Evolutionary conservation across 1,140 invertebrate genomes (phyloP), one percentile per base, ranked within the genome.

Genomic region (Drosophila santomea): DNA sequence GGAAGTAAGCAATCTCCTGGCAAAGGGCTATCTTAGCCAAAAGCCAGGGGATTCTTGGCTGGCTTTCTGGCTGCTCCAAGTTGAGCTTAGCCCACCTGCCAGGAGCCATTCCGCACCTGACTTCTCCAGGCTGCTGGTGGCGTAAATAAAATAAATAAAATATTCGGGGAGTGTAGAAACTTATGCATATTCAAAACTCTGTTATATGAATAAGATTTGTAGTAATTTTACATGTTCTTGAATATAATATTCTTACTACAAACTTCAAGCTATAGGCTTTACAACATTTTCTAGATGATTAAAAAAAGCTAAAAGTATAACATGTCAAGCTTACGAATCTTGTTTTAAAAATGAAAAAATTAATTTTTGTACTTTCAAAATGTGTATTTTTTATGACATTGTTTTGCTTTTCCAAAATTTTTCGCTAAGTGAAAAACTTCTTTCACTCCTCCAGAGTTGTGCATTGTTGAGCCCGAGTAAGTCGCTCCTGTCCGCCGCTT

Each of bases 401-500:
- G 17, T 17, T 17, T 17, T 17, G 17, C 17, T 17, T 17, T 17
- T 1, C 17, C 17, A 17, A 17, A n/a, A 1, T n/a, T 32, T 63
- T 63, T 38, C 36, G 48, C 11, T 1, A 6, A 23, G 63, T 66
- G 14, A 1, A 8, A 15, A 41, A 66, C 32, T 64, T 67, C 25
- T 41, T 64, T 50, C 44, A 17, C 60, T n/a, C 36, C 36, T 60
- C 35, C 10, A 51, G 44, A 51, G 44, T 41, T 64, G 63, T 67
- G 63, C 61, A 66, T 67, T 66, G 64, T 60, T 67, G 64, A 15
- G 39, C 39, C 20, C 6, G 48, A 39, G 28, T 41, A 57, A 44
- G 69, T 55, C 35, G 48, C 60, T 66, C 25, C 71, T 55, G 63
- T 41, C 54, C 36, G 74, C 12, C 48, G 54, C 50, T 62, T 45